phyloP scores from a whole-genome alignment of 1,140 invertebrate genomes.

The Centruroides vittatus region DNA sequence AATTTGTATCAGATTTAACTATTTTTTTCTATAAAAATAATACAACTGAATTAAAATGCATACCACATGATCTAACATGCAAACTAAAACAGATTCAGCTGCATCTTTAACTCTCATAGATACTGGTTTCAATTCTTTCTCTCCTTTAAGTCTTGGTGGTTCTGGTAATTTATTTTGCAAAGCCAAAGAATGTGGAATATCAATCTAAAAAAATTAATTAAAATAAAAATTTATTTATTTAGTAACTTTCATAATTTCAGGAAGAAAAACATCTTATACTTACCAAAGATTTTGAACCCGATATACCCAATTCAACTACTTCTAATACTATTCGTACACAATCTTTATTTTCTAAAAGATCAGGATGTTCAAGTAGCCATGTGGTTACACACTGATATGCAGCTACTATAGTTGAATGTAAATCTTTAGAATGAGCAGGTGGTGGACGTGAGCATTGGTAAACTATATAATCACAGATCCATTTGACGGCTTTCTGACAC shows the following conservation, averaged over 20 bases:
- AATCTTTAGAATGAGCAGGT: constrained; percentile 87
- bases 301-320: constrained; percentile 93
- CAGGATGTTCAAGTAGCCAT: constrained; percentile 71
- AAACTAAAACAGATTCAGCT: constrained; percentile 77
- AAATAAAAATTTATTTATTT: constrained; percentile 5
- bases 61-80: constrained; percentile 64
- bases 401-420: constrained; percentile 94
- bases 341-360: constrained; percentile 76
- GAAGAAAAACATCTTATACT: not conserved
- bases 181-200: too few species aligned
- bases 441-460: constrained; percentile 91
- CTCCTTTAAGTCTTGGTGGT: constrained; percentile 79
- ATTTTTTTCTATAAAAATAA: too few species aligned
- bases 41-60: too few species aligned
- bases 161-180: constrained; percentile 55
- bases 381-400: constrained; percentile 80
- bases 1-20: too few species aligned
- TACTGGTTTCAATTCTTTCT: constrained; percentile 88
- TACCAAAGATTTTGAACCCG: constrained; percentile 72
- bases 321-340: constrained; percentile 84
- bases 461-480: constrained; percentile 94
- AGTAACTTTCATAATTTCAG: too few species aligned
- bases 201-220: constrained; percentile 1
- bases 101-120: constrained; percentile 92
- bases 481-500: constrained; percentile 86